Evolutionary conservation across 2,113 vertebrate species (phyloP).

Genomic region (Fregata magnificens): DNA sequence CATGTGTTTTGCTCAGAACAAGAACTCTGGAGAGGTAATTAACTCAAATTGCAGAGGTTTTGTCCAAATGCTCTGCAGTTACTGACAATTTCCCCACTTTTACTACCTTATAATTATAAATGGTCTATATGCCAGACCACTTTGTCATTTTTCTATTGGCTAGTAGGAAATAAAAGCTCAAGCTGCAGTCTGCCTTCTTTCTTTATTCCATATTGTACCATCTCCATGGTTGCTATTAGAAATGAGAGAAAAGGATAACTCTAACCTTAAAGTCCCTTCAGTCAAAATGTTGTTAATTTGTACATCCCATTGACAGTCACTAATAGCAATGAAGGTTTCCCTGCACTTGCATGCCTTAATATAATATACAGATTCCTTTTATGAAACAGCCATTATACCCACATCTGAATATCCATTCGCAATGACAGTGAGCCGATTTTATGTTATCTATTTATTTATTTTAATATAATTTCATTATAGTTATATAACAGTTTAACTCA

Average conservation of each 20-base stretch:
- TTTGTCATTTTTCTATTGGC: conserved; percentile 13
- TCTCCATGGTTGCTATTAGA: neutral
- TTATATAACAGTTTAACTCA: neutral
- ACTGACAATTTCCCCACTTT: conserved; percentile 51
- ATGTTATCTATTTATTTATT: neutral
- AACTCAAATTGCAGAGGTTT: conserved; percentile 51
- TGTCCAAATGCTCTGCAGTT: conserved; percentile 44
- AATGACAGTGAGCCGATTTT: neutral
- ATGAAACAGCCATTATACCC: neutral
- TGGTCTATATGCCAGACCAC: neutral
- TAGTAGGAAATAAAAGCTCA: conserved; percentile 35
- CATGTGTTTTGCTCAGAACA: conserved; percentile 30
- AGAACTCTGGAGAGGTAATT: conserved; percentile 52
- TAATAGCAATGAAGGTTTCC: neutral
- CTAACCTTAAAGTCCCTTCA: neutral
- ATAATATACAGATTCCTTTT: neutral
- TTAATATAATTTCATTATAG: neutral
- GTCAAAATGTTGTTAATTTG: neutral
- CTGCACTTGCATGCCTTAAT: neutral
- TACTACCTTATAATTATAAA: conserved; percentile 55
- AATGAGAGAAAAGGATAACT: neutral
- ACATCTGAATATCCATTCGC: neutral
- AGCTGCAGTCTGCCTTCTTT: neutral
- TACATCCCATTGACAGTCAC: neutral
- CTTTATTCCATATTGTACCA: neutral